Conservation (phyloP, 2,888 invertebrate genomes). For the Pristionchus entomophagus region DNA sequence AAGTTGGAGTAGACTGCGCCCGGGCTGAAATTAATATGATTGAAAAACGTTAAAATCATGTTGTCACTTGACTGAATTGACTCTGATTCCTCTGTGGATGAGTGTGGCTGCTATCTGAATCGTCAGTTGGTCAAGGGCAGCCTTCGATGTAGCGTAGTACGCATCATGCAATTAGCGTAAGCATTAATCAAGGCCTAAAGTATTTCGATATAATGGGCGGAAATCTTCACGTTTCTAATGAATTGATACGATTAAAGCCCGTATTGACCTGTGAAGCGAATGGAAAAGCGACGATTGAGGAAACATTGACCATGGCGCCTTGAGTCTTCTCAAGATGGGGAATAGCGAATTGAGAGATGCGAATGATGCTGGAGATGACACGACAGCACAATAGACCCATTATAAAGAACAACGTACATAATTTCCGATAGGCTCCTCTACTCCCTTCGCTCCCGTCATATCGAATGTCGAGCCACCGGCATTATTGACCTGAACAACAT, state of each 20-base stretch:
- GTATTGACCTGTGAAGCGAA: background rate
- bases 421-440: background rate
- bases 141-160: background rate
- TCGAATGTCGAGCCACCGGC: background rate
- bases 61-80: background rate
- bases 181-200: too few relatives aligned
- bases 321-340: constrained; percentile 34
- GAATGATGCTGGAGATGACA: constrained; percentile 19
- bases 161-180: background rate
- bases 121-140: background rate
- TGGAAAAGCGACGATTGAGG: background rate
- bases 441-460: background rate
- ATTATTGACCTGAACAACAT: background rate
- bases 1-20: background rate
- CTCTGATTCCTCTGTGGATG: background rate
- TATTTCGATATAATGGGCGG: too few relatives aligned
- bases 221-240: too few relatives aligned
- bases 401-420: too few relatives aligned
- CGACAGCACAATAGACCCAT: too few relatives aligned
- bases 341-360: background rate
- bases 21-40: background rate
- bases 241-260: background rate
- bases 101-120: background rate
- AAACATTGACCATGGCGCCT: constrained; percentile 23
- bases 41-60: background rate